These are phyloP conservation scores for Pocillopora verrucosa DNA, from an alignment of 64 coral and sea anemone genomes.

Conservation along the genomic window DNA sequence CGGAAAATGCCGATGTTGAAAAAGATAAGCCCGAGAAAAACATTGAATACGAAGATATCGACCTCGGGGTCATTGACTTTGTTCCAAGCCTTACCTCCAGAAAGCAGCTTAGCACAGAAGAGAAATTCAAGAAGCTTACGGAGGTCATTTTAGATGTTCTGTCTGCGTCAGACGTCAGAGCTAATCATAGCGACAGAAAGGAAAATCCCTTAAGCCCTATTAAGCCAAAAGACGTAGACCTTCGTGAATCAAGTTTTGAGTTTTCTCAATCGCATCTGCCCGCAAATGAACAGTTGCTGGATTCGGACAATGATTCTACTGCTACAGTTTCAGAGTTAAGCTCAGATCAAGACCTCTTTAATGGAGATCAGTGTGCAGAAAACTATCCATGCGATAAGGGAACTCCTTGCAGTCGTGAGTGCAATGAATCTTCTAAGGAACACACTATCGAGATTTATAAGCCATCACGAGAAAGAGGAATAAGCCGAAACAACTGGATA, in stretches of 20 bases:
- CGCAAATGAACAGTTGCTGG: neutral
- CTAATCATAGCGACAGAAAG: constrained; percentile 28
- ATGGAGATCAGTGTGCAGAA: neutral
- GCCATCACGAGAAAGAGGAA: neutral
- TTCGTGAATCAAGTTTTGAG: neutral
- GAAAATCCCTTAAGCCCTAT: neutral
- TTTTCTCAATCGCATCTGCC: neutral
- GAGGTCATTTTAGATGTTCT: constrained; percentile 77
- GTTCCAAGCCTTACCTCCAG: constrained; percentile 8
- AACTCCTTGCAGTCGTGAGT: neutral
- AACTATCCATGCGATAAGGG: neutral
- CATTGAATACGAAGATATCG: constrained; percentile 48
- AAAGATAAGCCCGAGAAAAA: constrained; percentile 39
- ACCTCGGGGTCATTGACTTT: constrained; percentile 51
- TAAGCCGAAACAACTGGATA: neutral
- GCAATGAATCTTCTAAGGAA: neutral
- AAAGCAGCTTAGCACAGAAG: constrained; percentile 42
- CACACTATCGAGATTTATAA: neutral
- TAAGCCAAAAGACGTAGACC: neutral
- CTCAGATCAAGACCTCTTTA: neutral
- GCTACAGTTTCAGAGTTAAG: constrained; percentile 19
- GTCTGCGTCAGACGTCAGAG: constrained; percentile 44
- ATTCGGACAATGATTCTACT: constrained; percentile 3
- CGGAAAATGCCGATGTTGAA: constrained; percentile 57
- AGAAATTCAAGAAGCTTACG: constrained; percentile 69